phyloP scores from a whole-genome alignment of 2,888 invertebrate species.

The Siphonodentalium dalli region DNA sequence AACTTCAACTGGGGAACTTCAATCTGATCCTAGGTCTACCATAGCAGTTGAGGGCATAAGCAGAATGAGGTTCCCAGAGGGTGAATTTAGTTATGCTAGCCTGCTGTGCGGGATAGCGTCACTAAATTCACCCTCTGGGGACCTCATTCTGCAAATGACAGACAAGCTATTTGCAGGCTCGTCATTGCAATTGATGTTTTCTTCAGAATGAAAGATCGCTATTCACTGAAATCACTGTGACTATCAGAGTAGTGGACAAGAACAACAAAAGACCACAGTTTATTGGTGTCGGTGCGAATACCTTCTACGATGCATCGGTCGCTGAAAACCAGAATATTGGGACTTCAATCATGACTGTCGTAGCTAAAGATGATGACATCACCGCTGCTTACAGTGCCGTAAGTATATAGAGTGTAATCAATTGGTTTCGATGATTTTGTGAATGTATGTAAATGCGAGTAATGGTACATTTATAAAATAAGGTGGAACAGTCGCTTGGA shows the following conservation, averaged over 20 bases:
- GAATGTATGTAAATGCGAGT: too few species aligned
- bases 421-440: neutral
- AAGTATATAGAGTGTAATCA: conserved; percentile 1
- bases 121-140: too few species aligned
- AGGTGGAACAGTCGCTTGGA: too few species aligned
- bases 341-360: conserved; percentile 76
- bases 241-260: conserved; percentile 93
- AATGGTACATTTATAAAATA: too few species aligned
- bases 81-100: too few species aligned
- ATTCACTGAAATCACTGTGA: conserved; percentile 73
- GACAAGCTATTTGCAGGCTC: neutral
- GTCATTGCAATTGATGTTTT: too few species aligned
- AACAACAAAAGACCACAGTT: conserved; percentile 98
- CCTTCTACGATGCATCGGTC: conserved; percentile 93
- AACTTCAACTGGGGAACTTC: too few species aligned
- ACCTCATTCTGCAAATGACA: neutral
- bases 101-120: too few species aligned
- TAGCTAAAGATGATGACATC: conserved; percentile 57
- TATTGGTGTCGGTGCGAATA: conserved; percentile 75
- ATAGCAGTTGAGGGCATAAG: too few species aligned
- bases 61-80: too few species aligned
- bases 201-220: conserved; percentile 56
- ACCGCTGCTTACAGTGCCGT: conserved; percentile 48
- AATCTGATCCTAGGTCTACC: too few species aligned
- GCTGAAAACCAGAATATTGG: conserved; percentile 94